phyloP scores from a whole-genome alignment of 2,888 invertebrate genomes.

The Drosophila mettleri region DNA sequence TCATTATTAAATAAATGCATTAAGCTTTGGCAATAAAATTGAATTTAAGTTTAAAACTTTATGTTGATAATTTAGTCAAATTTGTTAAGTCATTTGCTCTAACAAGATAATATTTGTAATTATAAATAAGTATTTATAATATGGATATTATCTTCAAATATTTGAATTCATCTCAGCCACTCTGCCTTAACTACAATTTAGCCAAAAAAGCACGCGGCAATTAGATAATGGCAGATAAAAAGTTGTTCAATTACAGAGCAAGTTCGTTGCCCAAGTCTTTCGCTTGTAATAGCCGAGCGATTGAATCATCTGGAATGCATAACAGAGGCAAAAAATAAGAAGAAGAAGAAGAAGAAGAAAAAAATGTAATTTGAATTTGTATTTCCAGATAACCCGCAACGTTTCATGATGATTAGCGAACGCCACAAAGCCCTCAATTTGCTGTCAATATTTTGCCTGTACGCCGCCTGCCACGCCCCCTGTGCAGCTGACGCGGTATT shows the following conservation, averaged over 20 bases:
- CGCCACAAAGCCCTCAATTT: slow-evolving; percentile 82
- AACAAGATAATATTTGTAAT: background rate
- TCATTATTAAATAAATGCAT: too few species aligned
- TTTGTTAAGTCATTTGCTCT: slow-evolving; percentile 31
- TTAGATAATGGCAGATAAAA: background rate
- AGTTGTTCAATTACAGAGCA: background rate
- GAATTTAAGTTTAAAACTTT: background rate
- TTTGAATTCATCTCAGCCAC: too few species aligned
- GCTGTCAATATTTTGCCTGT: slow-evolving; percentile 74
- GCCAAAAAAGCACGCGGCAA: background rate
- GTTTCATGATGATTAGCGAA: slow-evolving; percentile 79
- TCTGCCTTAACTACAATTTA: background rate
- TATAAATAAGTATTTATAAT: too few species aligned
- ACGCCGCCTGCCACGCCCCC: slow-evolving; percentile 37
- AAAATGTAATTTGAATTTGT: slow-evolving; percentile 45
- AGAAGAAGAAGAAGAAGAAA: background rate
- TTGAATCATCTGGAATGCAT: slow-evolving; percentile 56
- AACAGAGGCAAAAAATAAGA: slow-evolving; percentile 42
- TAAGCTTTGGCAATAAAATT: too few species aligned
- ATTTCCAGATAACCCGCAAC: slow-evolving; percentile 55
- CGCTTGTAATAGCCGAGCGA: slow-evolving; percentile 30
- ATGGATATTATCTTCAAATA: too few species aligned
- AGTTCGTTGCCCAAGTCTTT: slow-evolving; percentile 42
- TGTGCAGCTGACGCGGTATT: slow-evolving; percentile 56
- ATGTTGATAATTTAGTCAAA: background rate